Conservation (phyloP, 2,797 vertebrate genomes). For the Mionectes olivaceus region DNA sequence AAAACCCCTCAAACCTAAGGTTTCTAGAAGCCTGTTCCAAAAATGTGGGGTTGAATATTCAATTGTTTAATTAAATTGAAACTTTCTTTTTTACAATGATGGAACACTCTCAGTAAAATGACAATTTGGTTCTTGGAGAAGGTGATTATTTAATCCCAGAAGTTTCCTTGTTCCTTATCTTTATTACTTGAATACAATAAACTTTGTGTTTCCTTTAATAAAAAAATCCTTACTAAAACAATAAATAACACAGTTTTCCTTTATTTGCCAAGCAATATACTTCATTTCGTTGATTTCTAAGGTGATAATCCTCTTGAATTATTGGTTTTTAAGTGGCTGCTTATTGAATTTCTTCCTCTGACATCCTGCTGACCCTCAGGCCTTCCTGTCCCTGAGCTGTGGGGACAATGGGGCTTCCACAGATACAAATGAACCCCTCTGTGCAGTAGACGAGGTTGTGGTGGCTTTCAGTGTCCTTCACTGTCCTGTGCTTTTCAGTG, state of each 20-base stretch:
- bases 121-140: neutral
- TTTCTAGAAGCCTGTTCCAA: neutral
- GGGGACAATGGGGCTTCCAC: neutral
- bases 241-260: neutral
- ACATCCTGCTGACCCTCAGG: neutral
- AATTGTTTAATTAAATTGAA: constrained; percentile 24
- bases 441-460: neutral
- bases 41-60: neutral
- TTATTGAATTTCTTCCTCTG: constrained; percentile 12
- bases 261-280: neutral
- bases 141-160: neutral
- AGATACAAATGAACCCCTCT: neutral
- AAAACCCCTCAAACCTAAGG: accelerated
- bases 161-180: constrained; percentile 8
- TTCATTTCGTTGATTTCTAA: constrained; percentile 15
- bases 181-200: constrained; percentile 13
- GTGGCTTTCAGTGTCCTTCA: neutral
- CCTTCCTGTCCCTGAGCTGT: neutral
- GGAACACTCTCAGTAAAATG: neutral
- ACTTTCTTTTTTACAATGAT: neutral
- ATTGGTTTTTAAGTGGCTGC: neutral
- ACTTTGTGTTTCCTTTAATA: neutral
- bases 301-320: constrained; percentile 30
- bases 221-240: neutral
- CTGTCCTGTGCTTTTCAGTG: neutral